Conservation (phyloP, 2,888 invertebrate species). For the Oligia strigilis region DNA sequence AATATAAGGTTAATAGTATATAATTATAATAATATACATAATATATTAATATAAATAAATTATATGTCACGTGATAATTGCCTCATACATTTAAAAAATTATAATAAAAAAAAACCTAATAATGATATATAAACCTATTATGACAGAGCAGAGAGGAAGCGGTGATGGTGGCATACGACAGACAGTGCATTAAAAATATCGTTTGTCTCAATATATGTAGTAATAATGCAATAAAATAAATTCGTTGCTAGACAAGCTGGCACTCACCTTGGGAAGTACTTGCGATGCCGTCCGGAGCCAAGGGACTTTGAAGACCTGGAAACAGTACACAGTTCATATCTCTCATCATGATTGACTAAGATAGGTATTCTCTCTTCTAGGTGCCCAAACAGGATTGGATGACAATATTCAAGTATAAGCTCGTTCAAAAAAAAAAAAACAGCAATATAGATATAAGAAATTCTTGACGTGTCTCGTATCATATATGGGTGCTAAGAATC, state of each 20-base stretch:
- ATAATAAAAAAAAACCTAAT: conserved; percentile 83
- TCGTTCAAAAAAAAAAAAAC: no score
- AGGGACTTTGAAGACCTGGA: conserved; percentile 91
- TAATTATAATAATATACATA: conserved; percentile 80
- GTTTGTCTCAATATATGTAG: conserved; percentile 90
- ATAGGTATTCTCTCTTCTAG: not conserved
- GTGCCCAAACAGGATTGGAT: not conserved
- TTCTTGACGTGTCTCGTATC: not conserved
- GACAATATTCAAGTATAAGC: not conserved
- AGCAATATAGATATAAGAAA: not conserved
- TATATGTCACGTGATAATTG: conserved; percentile 89
- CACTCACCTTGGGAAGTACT: conserved; percentile 97
- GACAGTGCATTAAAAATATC: conserved; percentile 91
- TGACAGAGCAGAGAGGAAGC: conserved; percentile 92
- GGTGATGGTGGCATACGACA: conserved; percentile 91
- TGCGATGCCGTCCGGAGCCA: conserved; percentile 93
- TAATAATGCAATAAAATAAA: conserved; percentile 90
- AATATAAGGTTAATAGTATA: conserved; percentile 88
- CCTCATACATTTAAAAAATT: conserved; percentile 89
- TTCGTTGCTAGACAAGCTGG: conserved; percentile 88
- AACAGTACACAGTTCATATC: conserved; percentile 75
- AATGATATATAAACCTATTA: conserved; percentile 90
- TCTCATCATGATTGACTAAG: conserved; percentile 8
- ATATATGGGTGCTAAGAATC: not conserved
- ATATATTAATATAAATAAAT: conserved; percentile 80